Evolutionary conservation across 1,140 invertebrate genomes (phyloP).

Genomic region (Sycobia sp.): DNA sequence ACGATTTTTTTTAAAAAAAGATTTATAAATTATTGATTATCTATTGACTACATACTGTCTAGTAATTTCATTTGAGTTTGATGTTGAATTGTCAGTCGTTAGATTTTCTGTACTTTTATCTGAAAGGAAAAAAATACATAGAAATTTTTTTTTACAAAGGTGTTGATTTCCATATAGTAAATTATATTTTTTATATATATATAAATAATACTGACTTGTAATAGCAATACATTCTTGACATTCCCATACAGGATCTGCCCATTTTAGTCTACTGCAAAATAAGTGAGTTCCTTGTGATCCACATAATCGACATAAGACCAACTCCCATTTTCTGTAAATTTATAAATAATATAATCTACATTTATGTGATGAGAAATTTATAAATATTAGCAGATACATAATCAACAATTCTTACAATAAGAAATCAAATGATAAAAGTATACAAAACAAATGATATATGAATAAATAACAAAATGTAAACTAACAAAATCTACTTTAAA

Average conservation of each 20-base stretch:
- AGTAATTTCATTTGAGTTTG: slow-evolving; percentile 11
- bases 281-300: slow-evolving; percentile 66
- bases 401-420: slow-evolving; percentile 2
- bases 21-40: slow-evolving; percentile 1
- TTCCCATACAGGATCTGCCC: slow-evolving; percentile 50
- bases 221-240: slow-evolving; percentile 53
- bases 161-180: no score
- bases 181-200: not conserved
- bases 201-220: slow-evolving; percentile 32
- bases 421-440: not conserved
- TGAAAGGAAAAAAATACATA: not conserved
- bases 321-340: slow-evolving; percentile 62
- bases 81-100: slow-evolving; percentile 23
- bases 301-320: slow-evolving; percentile 64
- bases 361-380: no score
- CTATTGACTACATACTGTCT: slow-evolving; percentile 16
- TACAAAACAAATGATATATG: no score
- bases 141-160: not conserved
- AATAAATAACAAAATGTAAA: no score
- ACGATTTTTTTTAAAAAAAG: not conserved
- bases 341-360: no score
- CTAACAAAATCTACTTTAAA: no score
- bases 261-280: slow-evolving; percentile 58
- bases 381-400: no score
- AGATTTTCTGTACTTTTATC: slow-evolving; percentile 13